A percentile compares a stretch with the other conserved stretches of the same genome.
These are phyloP conservation scores for Watsonalla binaria DNA, from an alignment of 2,888 invertebrate species.

Conservation along the genomic window DNA sequence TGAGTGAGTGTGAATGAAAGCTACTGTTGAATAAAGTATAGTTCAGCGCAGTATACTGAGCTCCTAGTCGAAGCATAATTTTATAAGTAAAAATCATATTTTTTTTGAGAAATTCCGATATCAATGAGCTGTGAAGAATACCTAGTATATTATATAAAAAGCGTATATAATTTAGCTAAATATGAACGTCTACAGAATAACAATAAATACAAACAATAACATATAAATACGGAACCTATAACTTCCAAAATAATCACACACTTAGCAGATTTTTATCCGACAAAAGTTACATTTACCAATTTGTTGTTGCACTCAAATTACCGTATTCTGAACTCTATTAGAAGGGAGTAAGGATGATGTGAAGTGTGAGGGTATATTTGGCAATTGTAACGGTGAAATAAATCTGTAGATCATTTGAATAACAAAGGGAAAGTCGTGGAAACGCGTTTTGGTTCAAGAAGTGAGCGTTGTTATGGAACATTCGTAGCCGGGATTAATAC, in stretches of 20 bases:
- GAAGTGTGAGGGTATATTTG: constrained; percentile 1
- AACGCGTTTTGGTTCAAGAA: constrained; percentile 24
- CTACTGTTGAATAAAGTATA: too few species aligned
- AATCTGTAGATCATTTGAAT: constrained; percentile 26
- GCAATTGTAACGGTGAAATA: constrained; percentile 16
- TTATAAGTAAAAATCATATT: too few species aligned
- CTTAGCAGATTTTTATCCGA: constrained; percentile 1
- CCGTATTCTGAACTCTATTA: not conserved
- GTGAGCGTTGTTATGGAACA: constrained; percentile 15
- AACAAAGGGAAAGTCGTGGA: constrained; percentile 21
- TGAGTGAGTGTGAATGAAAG: too few species aligned
- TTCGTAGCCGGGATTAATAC: constrained; percentile 15
- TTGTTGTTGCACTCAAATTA: not conserved
- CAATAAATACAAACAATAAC: not conserved
- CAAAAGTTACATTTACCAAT: not conserved
- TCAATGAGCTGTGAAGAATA: too few species aligned
- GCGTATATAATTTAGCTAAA: too few species aligned
- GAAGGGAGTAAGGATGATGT: not conserved
- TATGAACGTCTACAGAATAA: not conserved
- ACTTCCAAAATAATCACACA: not conserved
- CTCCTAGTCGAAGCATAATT: too few species aligned
- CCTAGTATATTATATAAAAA: too few species aligned
- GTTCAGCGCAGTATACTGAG: too few species aligned
- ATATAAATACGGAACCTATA: not conserved
- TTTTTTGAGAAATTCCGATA: too few species aligned